Conservation (phyloP, 2,113 vertebrate species). For the Delphinus delphis region DNA sequence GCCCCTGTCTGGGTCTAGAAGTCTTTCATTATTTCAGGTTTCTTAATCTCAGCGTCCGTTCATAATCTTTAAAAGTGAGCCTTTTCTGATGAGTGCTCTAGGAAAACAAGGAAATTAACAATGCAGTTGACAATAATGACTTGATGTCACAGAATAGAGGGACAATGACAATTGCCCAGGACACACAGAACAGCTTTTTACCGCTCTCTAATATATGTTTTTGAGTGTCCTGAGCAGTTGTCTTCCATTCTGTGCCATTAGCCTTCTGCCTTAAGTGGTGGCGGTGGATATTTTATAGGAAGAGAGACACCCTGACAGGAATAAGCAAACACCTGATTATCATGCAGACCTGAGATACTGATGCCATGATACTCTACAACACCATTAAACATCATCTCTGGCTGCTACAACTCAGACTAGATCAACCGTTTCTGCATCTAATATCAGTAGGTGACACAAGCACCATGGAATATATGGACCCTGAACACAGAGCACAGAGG, state of each 20-base stretch:
- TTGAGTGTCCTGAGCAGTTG: not conserved
- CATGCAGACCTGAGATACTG: not conserved
- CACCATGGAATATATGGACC: not conserved
- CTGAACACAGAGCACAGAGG: not conserved
- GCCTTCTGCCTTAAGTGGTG: not conserved
- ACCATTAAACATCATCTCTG: not conserved
- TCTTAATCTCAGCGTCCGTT: slow-evolving; percentile 12
- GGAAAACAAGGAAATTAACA: slow-evolving; percentile 28
- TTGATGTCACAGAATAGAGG: not conserved
- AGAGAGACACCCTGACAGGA: not conserved
- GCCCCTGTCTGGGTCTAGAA: not conserved
- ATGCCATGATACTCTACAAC: accelerated
- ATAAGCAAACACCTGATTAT: not conserved
- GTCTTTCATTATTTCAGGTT: not conserved
- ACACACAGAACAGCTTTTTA: not conserved
- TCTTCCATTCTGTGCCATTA: slow-evolving; percentile 25
- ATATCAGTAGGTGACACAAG: not conserved
- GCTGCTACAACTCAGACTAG: not conserved
- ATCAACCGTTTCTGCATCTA: not conserved
- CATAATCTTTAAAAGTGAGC: not conserved
- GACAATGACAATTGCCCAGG: not conserved
- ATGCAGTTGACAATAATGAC: not conserved
- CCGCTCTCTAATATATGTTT: not conserved
- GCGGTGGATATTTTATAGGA: not conserved
- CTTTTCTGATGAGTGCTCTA: not conserved